A percentile compares a stretch with the other conserved stretches of the same genome.
phyloP scores from a whole-genome alignment of 2,113 vertebrate genomes.

The Istiophorus platypterus region DNA sequence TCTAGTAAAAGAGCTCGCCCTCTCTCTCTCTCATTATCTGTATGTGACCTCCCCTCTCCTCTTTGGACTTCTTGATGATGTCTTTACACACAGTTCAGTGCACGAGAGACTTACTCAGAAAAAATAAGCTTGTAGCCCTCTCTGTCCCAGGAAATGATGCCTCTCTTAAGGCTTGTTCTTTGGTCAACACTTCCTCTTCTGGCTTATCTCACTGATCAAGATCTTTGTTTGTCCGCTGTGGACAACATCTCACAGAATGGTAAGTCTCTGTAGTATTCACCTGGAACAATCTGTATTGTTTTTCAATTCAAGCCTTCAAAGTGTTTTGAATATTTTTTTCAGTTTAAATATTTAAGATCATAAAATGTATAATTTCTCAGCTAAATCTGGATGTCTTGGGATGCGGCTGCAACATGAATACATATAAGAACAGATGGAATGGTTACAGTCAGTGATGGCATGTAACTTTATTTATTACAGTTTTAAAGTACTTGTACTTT shows the following conservation, averaged over 20 bases:
- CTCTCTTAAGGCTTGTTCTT: constrained; percentile 44
- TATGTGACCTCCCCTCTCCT: not conserved
- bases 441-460: too few relatives aligned
- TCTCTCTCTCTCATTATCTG: not conserved
- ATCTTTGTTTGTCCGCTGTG: not conserved
- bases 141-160: constrained; percentile 30
- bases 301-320: not conserved
- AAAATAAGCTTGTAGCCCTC: too few relatives aligned
- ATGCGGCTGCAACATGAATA: too few relatives aligned
- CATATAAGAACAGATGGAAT: too few relatives aligned
- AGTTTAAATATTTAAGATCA: not conserved
- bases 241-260: constrained; percentile 31
- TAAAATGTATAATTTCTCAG: too few relatives aligned
- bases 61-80: not conserved
- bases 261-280: constrained; percentile 26
- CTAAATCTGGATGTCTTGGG: too few relatives aligned
- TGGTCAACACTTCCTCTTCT: constrained; percentile 13
- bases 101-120: not conserved
- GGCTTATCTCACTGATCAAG: constrained; percentile 17
- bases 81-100: not conserved
- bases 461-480: too few relatives aligned
- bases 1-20: constrained; percentile 43
- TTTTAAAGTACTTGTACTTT: too few relatives aligned
- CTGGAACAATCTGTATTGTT: not conserved
- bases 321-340: too few relatives aligned